These are phyloP conservation scores for Zele albiditarsus DNA, from an alignment of 2,888 invertebrate species.

Conservation along the genomic window DNA sequence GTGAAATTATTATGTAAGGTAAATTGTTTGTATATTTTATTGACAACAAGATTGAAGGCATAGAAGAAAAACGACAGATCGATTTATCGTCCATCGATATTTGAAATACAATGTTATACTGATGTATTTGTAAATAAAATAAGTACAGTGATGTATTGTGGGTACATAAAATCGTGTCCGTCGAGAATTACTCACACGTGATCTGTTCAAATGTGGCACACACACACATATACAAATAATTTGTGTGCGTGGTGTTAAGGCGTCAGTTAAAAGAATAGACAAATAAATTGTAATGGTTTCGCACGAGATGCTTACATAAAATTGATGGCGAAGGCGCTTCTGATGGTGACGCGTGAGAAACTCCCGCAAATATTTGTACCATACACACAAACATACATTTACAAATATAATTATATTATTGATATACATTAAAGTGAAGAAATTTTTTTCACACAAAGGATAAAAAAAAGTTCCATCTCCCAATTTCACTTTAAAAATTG, in stretches of 20 bases:
- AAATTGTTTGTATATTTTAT: background rate
- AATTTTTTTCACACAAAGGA: no score
- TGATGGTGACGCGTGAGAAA: conserved; percentile 40
- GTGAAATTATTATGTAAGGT: background rate
- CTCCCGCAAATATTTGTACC: conserved; percentile 34
- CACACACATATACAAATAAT: background rate
- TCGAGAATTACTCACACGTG: conserved; percentile 1
- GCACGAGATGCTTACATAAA: conserved; percentile 40
- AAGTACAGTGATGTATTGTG: background rate
- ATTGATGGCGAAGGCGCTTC: conserved; percentile 8
- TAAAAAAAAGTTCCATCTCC: no score
- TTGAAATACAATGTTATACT: conserved; percentile 4
- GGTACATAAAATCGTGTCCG: background rate
- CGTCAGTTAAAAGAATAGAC: conserved; percentile 7
- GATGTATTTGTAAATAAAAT: background rate
- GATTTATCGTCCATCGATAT: conserved; percentile 3
- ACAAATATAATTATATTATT: no score
- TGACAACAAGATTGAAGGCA: background rate
- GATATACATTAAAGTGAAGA: no score
- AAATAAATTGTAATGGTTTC: conserved; percentile 52
- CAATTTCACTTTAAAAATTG: no score
- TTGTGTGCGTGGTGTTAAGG: background rate
- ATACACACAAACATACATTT: conserved; percentile 23
- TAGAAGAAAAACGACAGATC: background rate
- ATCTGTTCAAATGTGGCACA: background rate